phyloP scores from a whole-genome alignment of 1,140 invertebrate genomes.

The Popillia japonica region DNA sequence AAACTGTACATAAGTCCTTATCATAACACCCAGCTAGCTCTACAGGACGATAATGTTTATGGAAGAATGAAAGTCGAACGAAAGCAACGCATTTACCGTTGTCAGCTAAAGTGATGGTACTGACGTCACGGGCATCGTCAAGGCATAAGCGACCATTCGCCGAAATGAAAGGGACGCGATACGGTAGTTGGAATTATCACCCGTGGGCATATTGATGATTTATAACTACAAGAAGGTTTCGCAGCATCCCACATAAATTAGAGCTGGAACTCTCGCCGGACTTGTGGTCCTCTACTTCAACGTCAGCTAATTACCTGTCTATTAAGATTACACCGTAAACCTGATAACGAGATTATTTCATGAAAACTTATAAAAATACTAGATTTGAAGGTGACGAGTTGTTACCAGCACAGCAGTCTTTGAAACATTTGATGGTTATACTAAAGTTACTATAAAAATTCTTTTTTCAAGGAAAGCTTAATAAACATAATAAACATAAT shows the following conservation, averaged over 20 bases:
- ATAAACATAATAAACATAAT: no score
- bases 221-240: not conserved
- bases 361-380: not conserved
- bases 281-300: not conserved
- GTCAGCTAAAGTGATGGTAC: not conserved
- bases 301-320: not conserved
- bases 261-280: not conserved
- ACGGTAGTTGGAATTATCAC: constrained; percentile 20
- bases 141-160: not conserved
- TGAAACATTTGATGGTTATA: no score
- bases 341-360: not conserved
- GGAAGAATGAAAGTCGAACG: not conserved
- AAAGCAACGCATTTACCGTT: not conserved
- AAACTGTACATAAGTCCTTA: not conserved
- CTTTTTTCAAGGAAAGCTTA: no score
- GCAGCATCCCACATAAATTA: not conserved
- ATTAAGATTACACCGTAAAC: not conserved
- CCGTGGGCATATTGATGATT: constrained; percentile 18
- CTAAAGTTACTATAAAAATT: no score
- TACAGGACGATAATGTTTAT: not conserved
- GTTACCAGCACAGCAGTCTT: no score
- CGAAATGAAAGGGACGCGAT: constrained; percentile 6
- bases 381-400: no score
- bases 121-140: not conserved
- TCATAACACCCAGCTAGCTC: not conserved